A percentile compares a stretch with the other conserved stretches of the same genome.
Conservation (phyloP, 2,113 vertebrate genomes). For the Eulemur macaco region DNA sequence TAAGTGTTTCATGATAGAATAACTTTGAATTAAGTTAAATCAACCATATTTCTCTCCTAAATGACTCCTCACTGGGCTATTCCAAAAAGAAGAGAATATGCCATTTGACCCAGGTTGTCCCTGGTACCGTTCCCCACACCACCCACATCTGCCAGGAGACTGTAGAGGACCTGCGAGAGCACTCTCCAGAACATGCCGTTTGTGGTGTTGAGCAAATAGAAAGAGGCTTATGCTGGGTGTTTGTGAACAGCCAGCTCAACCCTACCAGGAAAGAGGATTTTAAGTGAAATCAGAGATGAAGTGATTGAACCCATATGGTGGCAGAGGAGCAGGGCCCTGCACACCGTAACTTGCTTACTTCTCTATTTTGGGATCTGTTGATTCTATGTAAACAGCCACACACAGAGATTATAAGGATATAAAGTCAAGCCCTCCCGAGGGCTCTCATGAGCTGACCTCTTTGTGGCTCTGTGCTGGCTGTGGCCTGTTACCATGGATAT, state of each 20-base stretch:
- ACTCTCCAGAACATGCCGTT: not conserved
- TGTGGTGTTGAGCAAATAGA: not conserved
- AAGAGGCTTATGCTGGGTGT: not conserved
- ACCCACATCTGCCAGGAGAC: not conserved
- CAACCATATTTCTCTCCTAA: not conserved
- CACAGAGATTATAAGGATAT: not conserved
- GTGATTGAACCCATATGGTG: not conserved
- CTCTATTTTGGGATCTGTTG: not conserved
- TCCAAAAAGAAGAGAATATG: not conserved
- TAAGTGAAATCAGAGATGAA: not conserved
- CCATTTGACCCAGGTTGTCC: not conserved
- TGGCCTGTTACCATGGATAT: conserved; percentile 38
- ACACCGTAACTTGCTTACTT: not conserved
- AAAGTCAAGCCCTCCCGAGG: not conserved
- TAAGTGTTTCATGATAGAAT: not conserved
- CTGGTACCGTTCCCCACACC: not conserved
- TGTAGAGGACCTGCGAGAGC: not conserved
- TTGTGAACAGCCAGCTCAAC: not conserved
- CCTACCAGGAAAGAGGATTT: not conserved
- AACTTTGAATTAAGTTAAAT: not conserved
- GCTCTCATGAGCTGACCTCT: not conserved
- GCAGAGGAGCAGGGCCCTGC: not conserved
- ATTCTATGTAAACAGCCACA: not conserved
- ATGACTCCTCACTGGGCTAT: not conserved
- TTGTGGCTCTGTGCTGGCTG: not conserved